Base-by-base conservation (phyloP, 2,888 invertebrate species). In the Drosophila pseudotalamancana region DNA sequence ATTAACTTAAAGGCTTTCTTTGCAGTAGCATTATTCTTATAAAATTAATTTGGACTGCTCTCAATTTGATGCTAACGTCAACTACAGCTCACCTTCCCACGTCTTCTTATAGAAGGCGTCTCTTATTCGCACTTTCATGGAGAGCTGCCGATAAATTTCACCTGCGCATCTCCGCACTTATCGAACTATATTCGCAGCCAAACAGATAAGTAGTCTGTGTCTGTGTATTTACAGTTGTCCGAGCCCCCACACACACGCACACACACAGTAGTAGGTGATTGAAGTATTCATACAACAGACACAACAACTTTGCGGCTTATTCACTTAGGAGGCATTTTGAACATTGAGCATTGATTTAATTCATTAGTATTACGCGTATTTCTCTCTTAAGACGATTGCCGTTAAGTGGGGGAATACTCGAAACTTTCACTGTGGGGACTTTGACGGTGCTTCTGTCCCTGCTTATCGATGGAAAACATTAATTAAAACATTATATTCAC, bases 401-500 rank as follows among this genome's bases (percentile, higher is more conserved):
- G 65, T 65, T 79, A 61, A 72, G 66, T 46, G 14, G 8, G 23
- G 5, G 27, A 9, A 16, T 68, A 65, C 62, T 74, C 65, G 67
- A 66, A 82, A 79, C 80, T 80, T 80, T 80, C 80, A 83, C 78
- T 78, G 64, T 6, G 8, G 14, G 31, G 14, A n/a, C 34, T 40
- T 23, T 16, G 62, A 12, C 12, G 14, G 5, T 31, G 21, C 34
- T 21, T 51, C 34, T 37, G 49, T 62, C 56, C 16, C 70, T 54
- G 49, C 29, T 49, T 54, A 65, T 70, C 64, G 56, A 79, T 73
- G 68, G 77, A 79, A 77, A 83, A 51, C 65, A 83, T 71, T 81
- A 86, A 81, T 81, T 86, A 83, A 81, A 69, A 66, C 80, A 86
- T 86, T 86, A 54, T 86, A 81, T 86, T 73, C 77, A 67, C 81